Conservation (phyloP, 2,888 invertebrate species). For the Orthosia incerta region DNA sequence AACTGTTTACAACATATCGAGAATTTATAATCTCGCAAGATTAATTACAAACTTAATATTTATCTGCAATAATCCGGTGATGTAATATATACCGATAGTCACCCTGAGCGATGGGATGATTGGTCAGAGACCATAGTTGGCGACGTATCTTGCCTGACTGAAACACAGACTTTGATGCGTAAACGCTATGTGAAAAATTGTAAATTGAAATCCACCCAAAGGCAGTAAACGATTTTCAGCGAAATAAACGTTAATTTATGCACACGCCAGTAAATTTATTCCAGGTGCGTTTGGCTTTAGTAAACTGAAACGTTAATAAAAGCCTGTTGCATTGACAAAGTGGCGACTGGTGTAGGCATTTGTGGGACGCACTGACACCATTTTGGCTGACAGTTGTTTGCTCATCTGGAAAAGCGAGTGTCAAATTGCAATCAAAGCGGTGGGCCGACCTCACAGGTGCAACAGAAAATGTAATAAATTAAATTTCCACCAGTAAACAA, state of each 20-base stretch:
- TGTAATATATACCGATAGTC: too few relatives aligned
- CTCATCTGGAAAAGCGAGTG: not conserved
- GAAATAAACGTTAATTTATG: not conserved
- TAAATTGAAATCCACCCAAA: not conserved
- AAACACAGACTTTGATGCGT: not conserved
- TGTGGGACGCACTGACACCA: not conserved
- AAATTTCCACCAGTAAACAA: conserved; percentile 1
- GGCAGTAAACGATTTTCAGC: too few relatives aligned
- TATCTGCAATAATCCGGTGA: too few relatives aligned
- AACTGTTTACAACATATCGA: too few relatives aligned
- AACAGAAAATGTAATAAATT: conserved; percentile 1
- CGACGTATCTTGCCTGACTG: too few relatives aligned
- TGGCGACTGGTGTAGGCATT: too few relatives aligned
- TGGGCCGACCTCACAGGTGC: not conserved
- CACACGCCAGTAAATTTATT: not conserved
- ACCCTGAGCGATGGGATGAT: not conserved
- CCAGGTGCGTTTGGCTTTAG: not conserved
- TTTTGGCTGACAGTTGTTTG: not conserved
- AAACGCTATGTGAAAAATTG: not conserved
- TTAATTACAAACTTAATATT: too few relatives aligned
- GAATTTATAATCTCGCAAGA: too few relatives aligned
- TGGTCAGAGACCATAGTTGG: too few relatives aligned
- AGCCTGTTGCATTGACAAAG: not conserved
- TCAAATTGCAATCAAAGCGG: conserved; percentile 11
- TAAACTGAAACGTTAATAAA: not conserved